Base-by-base conservation (phyloP, 2,113 vertebrate genomes). In the Sylvilagus bachmani region DNA sequence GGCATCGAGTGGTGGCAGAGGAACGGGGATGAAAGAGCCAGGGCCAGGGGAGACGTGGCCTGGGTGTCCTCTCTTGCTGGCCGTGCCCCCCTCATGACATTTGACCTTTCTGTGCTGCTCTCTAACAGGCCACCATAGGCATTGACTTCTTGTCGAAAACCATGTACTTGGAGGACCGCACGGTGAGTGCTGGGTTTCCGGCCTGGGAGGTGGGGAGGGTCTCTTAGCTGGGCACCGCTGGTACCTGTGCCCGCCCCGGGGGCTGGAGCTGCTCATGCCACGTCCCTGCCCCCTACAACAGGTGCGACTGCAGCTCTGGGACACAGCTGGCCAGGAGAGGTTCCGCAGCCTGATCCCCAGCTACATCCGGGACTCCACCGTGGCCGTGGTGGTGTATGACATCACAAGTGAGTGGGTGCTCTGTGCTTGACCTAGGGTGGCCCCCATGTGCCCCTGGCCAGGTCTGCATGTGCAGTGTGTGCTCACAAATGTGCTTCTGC, bases 61-160 rank as follows among this genome's bases (percentile, higher is more conserved):
- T 44, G 33, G 19, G 6, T 3, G 4, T 19, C 44, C 61, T 10
- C 51, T 73, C 69, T 70, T 19, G 70, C 79, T 61, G 64, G 31
- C 11, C 33, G 0, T n/a, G 51, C 66, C 77, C n/a, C 55, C n/a
- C 49, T 27, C 62, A 5, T 38, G 49, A 74, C 82, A 49, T 71
- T 51, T 92, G 89, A 97, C 79, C 51, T 49, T 70, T 62, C 14
- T 69, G 2, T 79, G 69, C n/a, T 94, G 74, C 90, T 97, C 88
- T 93, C 86, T 69, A 95, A 91, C 94, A 98, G 99, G 99, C 99
- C 71, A 99, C 99, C 96, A 99, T 99, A 97, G 99, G 99, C 98
- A 99, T 99, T 82, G 99, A 99, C 98, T 99, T 99, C 98, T 98
- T 99, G 97, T 99, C 99, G 73, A 99, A 99, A 99, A 99, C 99